A percentile compares a stretch with the other conserved stretches of the same genome.
Conservation (phyloP, 2,113 vertebrate species). For the Sclerurus mexicanus region DNA sequence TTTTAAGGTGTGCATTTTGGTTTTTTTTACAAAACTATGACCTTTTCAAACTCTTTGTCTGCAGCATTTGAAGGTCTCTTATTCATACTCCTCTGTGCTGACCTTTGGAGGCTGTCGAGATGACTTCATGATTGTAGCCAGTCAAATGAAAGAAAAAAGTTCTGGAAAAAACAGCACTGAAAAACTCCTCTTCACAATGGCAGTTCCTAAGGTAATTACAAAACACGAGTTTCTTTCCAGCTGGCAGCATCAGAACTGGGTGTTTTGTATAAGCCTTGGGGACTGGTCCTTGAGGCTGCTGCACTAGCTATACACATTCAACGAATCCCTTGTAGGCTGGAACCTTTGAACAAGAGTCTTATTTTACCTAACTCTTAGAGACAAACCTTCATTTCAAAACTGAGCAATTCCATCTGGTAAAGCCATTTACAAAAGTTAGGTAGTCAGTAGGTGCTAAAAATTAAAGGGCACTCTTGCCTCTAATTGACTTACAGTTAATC, state of each 20-base stretch:
- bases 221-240: not conserved
- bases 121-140: constrained; percentile 88
- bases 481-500: not conserved
- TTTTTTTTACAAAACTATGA: not conserved
- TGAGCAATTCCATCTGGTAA: not conserved
- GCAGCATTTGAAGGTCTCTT: constrained; percentile 81
- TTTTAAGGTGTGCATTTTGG: not conserved
- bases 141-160: constrained; percentile 79
- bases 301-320: not conserved
- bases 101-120: constrained; percentile 88
- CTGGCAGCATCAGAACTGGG: not conserved
- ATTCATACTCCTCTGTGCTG: constrained; percentile 82
- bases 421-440: not conserved
- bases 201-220: constrained; percentile 81
- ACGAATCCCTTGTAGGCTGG: not conserved
- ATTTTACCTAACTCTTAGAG: not conserved
- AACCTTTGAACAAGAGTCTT: not conserved
- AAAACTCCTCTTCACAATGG: constrained; percentile 85
- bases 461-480: constrained; percentile 30
- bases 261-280: not conserved
- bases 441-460: not conserved
- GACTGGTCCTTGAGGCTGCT: not conserved
- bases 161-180: constrained; percentile 80
- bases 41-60: constrained; percentile 31
- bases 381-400: not conserved